Conservation (phyloP, 37 sponge, comb jelly and placozoan genomes). For the Hormiphora californensis region DNA sequence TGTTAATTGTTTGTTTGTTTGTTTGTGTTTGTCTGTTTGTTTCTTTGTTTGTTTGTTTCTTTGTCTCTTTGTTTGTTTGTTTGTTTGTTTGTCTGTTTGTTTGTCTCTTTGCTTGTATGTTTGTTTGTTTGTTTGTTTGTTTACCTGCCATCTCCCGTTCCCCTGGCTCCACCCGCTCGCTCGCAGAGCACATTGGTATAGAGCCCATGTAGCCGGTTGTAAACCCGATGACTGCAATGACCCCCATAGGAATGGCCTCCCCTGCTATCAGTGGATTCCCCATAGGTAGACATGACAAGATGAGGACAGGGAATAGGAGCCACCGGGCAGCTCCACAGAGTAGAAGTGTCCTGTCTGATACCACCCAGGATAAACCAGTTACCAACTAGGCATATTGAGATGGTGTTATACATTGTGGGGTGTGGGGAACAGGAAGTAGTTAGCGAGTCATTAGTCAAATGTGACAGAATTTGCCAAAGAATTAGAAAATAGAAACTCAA, state of each 20-base stretch:
- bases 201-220: conserved; percentile 73
- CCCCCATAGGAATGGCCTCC: not conserved
- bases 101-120: too few relatives aligned
- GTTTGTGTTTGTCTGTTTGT: too few relatives aligned
- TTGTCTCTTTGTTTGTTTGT: too few relatives aligned
- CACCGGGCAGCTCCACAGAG: conserved; percentile 33
- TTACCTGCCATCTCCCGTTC: conserved; percentile 70
- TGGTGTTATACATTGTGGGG: too few relatives aligned
- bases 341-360: conserved; percentile 47
- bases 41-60: too few relatives aligned
- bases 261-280: conserved; percentile 30
- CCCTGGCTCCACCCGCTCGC: conserved; percentile 46
- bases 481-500: not conserved
- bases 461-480: too few relatives aligned
- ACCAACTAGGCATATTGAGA: not conserved
- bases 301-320: conserved; percentile 64
- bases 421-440: too few relatives aligned
- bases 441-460: too few relatives aligned
- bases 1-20: too few relatives aligned
- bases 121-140: too few relatives aligned
- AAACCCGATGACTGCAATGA: conserved; percentile 58
- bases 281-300: conserved; percentile 62
- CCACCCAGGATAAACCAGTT: not conserved
- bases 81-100: too few relatives aligned
- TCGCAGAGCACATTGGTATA: conserved; percentile 61